Evolutionary conservation across 2,113 vertebrate genomes (phyloP), one percentile per base, ranked within the genome.

Genomic region (Campylomormyrus numenius): DNA sequence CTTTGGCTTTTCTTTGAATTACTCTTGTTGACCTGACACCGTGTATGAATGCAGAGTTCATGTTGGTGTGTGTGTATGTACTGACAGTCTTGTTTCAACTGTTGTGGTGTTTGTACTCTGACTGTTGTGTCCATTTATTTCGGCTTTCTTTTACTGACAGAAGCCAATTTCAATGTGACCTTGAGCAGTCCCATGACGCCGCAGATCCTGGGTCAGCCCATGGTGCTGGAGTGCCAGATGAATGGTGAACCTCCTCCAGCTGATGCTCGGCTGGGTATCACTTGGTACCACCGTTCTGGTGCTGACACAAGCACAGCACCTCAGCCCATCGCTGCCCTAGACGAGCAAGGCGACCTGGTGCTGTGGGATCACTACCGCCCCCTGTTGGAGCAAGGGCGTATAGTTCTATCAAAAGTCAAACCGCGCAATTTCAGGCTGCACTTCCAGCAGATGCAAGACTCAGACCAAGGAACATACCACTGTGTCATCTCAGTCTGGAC

Each of bases 401-500:
- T 99, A 3, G 95, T 96, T 56, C 95, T 98, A 56, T 96, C 58
- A n/a, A 95, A 97, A 87, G 87, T 66, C 87, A 62, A 88, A 21
- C 53, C 87, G 94, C 93, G 1, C 93, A 96, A 94, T 0, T 99
- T 99, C 93, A 97, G 92, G 52, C 96, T 99, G 91, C 95, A 96
- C 17, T 96, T 99, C 91, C 96, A 97, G 74, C 97, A 95, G 92
- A 97, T 98, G 1, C 94, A 96, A 62, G 96, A 97, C 88, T 92
- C 94, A 1, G 98, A 99, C 93, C 94, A 95, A 92, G 98, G 98
- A 46, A 94, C 92, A 92, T 99, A 98, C 50, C 95, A 94, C 88
- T 99, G 98, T 91, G 93, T 92, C 0, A 94, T 98, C 88, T 96
- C 96, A 0, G 95, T 96, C 0, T 99, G 98, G 98, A 95, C 91